Conservation (phyloP, 2,888 invertebrate genomes). For the Drosophila macrospina region DNA sequence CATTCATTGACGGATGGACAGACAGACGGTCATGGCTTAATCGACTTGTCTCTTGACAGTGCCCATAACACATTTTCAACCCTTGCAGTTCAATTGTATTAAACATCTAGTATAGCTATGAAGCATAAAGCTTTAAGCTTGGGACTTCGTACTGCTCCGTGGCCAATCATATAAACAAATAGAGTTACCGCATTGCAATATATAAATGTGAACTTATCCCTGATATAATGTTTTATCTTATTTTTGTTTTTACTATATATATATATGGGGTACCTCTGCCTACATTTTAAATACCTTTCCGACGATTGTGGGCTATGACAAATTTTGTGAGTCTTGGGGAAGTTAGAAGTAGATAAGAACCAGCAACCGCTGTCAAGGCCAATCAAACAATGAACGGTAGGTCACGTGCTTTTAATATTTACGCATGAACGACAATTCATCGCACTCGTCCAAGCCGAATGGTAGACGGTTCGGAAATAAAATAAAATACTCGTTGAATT, state of each 20-base stretch:
- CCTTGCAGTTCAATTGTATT: too few species aligned
- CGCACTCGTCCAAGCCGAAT: slow-evolving; percentile 8
- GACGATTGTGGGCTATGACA: not conserved
- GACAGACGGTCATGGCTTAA: too few species aligned
- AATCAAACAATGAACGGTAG: slow-evolving; percentile 32
- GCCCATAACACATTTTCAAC: too few species aligned
- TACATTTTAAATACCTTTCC: not conserved
- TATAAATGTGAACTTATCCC: too few species aligned
- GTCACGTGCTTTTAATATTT: slow-evolving; percentile 53
- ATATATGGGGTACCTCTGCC: not conserved
- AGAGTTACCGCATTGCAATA: too few species aligned
- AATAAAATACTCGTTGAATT: slow-evolving; percentile 27
- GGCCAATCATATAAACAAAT: too few species aligned
- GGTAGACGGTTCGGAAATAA: slow-evolving; percentile 1
- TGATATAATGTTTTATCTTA: too few species aligned
- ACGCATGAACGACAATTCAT: slow-evolving; percentile 49
- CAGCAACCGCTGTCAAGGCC: slow-evolving; percentile 3
- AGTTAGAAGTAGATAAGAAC: not conserved
- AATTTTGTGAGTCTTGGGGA: not conserved
- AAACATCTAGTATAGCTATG: too few species aligned
- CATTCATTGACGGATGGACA: too few species aligned
- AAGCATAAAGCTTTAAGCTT: too few species aligned
- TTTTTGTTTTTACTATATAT: not conserved
- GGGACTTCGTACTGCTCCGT: too few species aligned
- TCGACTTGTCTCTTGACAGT: too few species aligned